Conservation (phyloP, 35 echinoderm and acorn worm species). For the Ophioderma brevispina region DNA sequence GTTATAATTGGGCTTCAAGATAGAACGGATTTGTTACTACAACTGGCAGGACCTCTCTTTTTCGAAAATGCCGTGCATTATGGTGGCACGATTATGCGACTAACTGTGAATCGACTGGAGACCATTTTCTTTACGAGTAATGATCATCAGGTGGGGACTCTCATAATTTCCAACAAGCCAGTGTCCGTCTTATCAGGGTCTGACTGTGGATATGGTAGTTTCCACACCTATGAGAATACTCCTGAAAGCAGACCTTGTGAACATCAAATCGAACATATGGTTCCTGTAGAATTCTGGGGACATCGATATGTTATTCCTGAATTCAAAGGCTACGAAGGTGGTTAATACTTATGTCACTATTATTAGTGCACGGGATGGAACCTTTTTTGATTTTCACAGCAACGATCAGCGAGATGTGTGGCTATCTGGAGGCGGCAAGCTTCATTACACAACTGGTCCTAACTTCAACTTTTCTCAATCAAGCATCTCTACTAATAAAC, state of each 20-base stretch:
- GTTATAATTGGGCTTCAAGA: neutral
- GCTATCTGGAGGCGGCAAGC: too few relatives aligned
- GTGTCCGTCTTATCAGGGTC: neutral
- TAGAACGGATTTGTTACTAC: neutral
- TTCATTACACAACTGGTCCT: neutral
- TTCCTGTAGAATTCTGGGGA: neutral
- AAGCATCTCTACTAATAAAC: neutral
- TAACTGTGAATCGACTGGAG: neutral
- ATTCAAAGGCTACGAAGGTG: neutral
- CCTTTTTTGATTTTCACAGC: neutral
- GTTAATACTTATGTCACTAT: neutral
- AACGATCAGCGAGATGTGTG: neutral
- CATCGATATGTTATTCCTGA: neutral
- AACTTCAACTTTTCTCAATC: neutral
- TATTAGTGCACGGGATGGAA: neutral
- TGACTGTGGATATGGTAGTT: neutral
- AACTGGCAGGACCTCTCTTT: neutral
- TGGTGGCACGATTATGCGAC: neutral
- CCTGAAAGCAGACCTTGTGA: neutral
- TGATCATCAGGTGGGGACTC: neutral
- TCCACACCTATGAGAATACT: too few relatives aligned
- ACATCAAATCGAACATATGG: neutral
- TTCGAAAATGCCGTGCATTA: neutral
- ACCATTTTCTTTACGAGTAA: neutral
- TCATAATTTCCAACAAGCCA: neutral